These are phyloP conservation scores for Allacma fusca DNA, from an alignment of 2,888 invertebrate genomes.

Conservation along the genomic window DNA sequence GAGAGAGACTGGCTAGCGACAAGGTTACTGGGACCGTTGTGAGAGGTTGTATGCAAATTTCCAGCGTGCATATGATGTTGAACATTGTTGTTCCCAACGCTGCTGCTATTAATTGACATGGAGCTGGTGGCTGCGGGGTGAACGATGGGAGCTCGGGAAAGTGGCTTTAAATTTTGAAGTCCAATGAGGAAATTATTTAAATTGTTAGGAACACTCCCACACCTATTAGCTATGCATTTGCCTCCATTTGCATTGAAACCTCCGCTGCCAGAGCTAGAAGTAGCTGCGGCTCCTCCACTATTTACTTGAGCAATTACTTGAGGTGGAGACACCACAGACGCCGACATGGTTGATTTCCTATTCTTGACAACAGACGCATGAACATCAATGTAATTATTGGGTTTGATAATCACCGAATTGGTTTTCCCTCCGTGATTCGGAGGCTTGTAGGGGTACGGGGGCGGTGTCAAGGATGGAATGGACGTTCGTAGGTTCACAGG, in stretches of 20 bases:
- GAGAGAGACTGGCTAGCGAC: conserved; percentile 28
- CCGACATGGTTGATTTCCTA: conserved; percentile 4
- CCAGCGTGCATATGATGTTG: conserved; percentile 24
- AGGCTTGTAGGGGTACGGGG: conserved; percentile 30
- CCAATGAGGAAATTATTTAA: conserved; percentile 60
- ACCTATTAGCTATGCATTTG: conserved; percentile 33
- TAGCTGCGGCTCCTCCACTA: background rate
- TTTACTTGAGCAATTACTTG: background rate
- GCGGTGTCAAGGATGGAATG: conserved; percentile 31
- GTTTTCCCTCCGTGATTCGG: conserved; percentile 14
- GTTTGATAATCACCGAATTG: conserved; percentile 67
- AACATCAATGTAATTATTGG: conserved; percentile 73
- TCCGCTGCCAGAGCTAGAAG: background rate
- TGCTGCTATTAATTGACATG: conserved; percentile 36
- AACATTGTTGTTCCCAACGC: conserved; percentile 18
- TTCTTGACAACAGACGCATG: conserved; percentile 66
- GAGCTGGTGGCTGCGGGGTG: conserved; percentile 57
- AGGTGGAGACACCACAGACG: conserved; percentile 16
- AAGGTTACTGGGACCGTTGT: background rate
- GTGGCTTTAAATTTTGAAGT: conserved; percentile 60
- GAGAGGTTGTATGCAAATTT: conserved; percentile 33
- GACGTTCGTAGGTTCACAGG: conserved; percentile 33
- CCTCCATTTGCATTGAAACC: background rate
- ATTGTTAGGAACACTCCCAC: conserved; percentile 60
- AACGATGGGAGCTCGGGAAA: conserved; percentile 60